Conservation (phyloP, 2,888 invertebrate genomes). For the Torymus auratus region DNA sequence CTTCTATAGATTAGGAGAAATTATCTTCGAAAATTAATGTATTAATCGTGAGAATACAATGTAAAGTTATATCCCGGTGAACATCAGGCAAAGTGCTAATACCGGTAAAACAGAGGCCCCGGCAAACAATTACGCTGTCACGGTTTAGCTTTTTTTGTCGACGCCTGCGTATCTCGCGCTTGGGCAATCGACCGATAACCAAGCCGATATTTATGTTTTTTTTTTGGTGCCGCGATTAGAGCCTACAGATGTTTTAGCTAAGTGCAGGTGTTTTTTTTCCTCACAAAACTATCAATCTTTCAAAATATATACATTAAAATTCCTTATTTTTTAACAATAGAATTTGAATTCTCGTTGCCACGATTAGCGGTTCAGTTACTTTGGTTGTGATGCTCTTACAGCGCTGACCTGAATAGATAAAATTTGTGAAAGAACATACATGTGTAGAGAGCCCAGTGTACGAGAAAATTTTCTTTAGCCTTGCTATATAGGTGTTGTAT, state of each 20-base stretch:
- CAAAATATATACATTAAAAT: too few relatives aligned
- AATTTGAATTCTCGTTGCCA: neutral
- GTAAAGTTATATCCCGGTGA: too few relatives aligned
- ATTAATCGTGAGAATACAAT: neutral
- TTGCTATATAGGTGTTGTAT: neutral
- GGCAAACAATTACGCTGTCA: conserved; percentile 39
- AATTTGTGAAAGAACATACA: too few relatives aligned
- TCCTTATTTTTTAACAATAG: neutral
- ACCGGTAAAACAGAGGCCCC: neutral
- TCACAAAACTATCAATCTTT: too few relatives aligned
- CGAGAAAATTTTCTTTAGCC: neutral
- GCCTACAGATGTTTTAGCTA: neutral
- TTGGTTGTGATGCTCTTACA: too few relatives aligned
- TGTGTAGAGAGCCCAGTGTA: neutral
- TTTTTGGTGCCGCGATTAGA: conserved; percentile 8
- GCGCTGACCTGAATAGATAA: too few relatives aligned
- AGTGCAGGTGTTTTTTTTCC: conserved; percentile 14
- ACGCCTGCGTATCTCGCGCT: neutral
- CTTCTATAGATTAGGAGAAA: too few relatives aligned
- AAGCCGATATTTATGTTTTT: conserved; percentile 9
- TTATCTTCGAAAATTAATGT: too few relatives aligned
- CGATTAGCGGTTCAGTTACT: too few relatives aligned
- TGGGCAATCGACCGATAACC: conserved; percentile 9
- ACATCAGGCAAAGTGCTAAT: neutral
- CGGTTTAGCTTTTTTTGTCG: conserved; percentile 13